A percentile compares a stretch with the other conserved stretches of the same genome.
phyloP scores from a whole-genome alignment of 2,888 invertebrate genomes.

The Branchipolynoe longqiensis region DNA sequence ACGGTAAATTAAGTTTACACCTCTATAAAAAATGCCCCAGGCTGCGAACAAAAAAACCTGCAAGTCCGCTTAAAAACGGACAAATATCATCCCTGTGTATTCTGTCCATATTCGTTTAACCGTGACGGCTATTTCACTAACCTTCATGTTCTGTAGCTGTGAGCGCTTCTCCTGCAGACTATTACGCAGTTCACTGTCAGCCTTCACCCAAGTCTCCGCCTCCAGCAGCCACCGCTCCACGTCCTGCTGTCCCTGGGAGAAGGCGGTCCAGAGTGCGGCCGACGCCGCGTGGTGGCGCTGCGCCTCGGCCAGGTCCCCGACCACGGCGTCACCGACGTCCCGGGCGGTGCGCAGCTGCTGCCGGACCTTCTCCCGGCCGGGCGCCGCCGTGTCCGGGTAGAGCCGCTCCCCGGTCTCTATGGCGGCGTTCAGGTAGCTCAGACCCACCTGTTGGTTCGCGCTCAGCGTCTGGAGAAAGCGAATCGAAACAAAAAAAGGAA shows the following conservation, averaged over 20 bases:
- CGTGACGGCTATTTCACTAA: too few relatives aligned
- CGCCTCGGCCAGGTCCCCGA: slow-evolving; percentile 90
- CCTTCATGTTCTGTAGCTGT: slow-evolving; percentile 91
- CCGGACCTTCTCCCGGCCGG: slow-evolving; percentile 93
- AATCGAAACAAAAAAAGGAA: too few relatives aligned
- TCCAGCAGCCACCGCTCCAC: slow-evolving; percentile 90
- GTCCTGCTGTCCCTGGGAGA: slow-evolving; percentile 91
- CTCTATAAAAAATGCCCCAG: background rate
- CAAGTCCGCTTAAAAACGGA: too few relatives aligned
- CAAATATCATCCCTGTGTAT: too few relatives aligned
- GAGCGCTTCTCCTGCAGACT: slow-evolving; percentile 95
- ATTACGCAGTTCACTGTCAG: slow-evolving; percentile 90
- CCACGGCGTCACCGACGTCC: slow-evolving; percentile 84
- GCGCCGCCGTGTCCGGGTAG: slow-evolving; percentile 94
- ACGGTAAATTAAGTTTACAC: too few relatives aligned
- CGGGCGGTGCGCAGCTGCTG: slow-evolving; percentile 87
- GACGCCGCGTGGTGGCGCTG: slow-evolving; percentile 93
- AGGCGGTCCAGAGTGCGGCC: slow-evolving; percentile 94
- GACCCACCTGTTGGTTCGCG: slow-evolving; percentile 90
- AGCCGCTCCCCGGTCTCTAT: slow-evolving; percentile 92
- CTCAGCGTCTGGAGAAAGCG: slow-evolving; percentile 76
- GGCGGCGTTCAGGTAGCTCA: slow-evolving; percentile 89
- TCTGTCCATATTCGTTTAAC: too few relatives aligned
- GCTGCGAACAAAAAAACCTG: background rate
- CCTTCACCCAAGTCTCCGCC: slow-evolving; percentile 88